Evolutionary conservation across 2,888 invertebrate genomes (phyloP).

Genomic region (Watsonalla binaria): DNA sequence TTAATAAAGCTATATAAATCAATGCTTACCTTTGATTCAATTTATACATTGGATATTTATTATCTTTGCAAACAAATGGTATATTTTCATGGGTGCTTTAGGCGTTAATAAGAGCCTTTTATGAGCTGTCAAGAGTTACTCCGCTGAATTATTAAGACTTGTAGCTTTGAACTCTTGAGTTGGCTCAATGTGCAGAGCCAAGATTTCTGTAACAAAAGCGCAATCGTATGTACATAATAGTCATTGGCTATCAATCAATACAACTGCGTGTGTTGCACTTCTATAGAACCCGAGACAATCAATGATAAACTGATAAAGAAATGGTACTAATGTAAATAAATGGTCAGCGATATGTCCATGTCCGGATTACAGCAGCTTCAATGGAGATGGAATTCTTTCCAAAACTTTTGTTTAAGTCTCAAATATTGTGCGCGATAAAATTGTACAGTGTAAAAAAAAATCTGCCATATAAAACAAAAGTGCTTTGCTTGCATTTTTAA

Average conservation of each 20-base stretch:
- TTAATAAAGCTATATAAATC: neutral
- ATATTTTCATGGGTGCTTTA: constrained; percentile 1
- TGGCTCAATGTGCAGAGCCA: constrained; percentile 33
- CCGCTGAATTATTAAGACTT: constrained; percentile 12
- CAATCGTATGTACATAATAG: constrained; percentile 69
- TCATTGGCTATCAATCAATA: constrained; percentile 63
- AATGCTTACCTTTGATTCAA: constrained; percentile 6
- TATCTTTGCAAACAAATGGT: neutral
- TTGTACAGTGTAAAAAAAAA: too few species aligned
- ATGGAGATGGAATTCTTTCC: neutral
- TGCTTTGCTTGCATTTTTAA: too few species aligned
- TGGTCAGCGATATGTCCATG: constrained; percentile 69
- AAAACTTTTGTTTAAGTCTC: too few species aligned
- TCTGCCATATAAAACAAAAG: too few species aligned
- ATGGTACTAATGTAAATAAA: constrained; percentile 77
- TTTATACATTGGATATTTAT: constrained; percentile 5
- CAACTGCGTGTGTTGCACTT: constrained; percentile 39
- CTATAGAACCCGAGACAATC: constrained; percentile 65
- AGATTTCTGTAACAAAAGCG: constrained; percentile 46
- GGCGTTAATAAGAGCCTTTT: constrained; percentile 16
- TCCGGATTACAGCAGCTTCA: constrained; percentile 30
- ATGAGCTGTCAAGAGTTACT: constrained; percentile 32
- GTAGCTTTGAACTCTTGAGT: constrained; percentile 34
- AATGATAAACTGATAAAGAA: constrained; percentile 75
- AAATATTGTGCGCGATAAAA: too few species aligned